A percentile compares a stretch with the other conserved stretches of the same genome.
Conservation (phyloP, 1,140 invertebrate genomes). For the Drosophila oshimai region DNA sequence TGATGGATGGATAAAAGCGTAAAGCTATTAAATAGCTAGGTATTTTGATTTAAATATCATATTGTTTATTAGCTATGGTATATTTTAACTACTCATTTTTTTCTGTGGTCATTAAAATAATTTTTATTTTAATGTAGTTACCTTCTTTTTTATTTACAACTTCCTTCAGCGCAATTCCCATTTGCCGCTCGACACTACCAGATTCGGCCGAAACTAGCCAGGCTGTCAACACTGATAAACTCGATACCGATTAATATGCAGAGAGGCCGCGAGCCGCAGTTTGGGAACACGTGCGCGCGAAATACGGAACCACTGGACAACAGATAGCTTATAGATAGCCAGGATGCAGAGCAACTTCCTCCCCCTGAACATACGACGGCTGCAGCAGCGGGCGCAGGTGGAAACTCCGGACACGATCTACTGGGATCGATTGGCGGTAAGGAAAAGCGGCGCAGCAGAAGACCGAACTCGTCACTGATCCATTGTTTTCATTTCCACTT, state of each 20-base stretch:
- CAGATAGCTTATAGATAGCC: background rate
- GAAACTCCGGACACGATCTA: constrained; percentile 90
- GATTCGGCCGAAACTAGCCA: background rate
- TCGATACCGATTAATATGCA: no score
- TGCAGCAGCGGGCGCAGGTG: constrained; percentile 86
- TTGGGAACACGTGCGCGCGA: constrained; percentile 29
- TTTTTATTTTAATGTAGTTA: no score
- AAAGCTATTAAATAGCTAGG: background rate
- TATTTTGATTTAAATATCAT: no score
- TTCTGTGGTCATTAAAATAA: no score
- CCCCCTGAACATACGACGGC: constrained; percentile 89
- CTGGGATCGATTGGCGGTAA: constrained; percentile 92
- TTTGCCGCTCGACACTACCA: no score
- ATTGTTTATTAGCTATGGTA: no score
- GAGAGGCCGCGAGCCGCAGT: no score
- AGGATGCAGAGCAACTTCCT: constrained; percentile 86
- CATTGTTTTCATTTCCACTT: background rate
- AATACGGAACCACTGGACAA: background rate
- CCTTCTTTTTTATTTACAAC: no score
- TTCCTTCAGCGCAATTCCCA: no score
- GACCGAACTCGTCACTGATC: background rate
- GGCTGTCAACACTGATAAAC: background rate
- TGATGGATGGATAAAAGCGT: no score
- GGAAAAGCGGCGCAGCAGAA: background rate
- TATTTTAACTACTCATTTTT: no score